Evolutionary conservation across 1,140 invertebrate species (phyloP), one percentile per base, ranked within the genome.

Genomic region (Heliothis subflexa): DNA sequence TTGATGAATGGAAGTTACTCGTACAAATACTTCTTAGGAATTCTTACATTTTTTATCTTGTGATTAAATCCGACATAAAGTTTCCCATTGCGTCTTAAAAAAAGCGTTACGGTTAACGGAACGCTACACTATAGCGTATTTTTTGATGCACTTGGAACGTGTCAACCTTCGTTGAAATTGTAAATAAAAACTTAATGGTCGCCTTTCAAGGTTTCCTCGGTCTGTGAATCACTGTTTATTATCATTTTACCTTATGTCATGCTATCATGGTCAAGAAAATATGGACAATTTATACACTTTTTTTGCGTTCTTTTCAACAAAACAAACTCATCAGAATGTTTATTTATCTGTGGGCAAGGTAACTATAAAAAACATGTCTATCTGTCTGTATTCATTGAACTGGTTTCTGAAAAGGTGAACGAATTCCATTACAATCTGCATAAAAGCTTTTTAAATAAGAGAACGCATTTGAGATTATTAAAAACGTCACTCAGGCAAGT

Each of bases 121-220:
- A 73, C 18, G 21, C 16, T 45, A 13, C 10, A 49, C 13, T 28
- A 50, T 18, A 11, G 0, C 4, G 33, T 33, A 25, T 52, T 10
- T 54, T 70, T 70, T 10, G 7, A 52, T 11, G 49, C 11, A 40
- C 16, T 55, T 1, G n/a, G 54, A 73, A n/a, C 52, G 25, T 73
- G 16, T 71, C 70, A 73, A 73, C 70, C 70, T 73, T 57, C 28
- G 16, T 47, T 11, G 16, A 59, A 14, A 55, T 59, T 73, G 28
- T 57, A n/a, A 73, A 73, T 59, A 73, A 73, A 57, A 73, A 73
- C 33, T 45, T 18, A 73, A 73, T 73, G 28, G 70, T 21, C 33
- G 11, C 33, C 28, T 59, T 11, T 47, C 70, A 73, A 73, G 70
- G 70, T 21, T 73, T 55, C 12, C 33, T 28, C 54, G 70, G 70